Evolutionary conservation across 2,888 invertebrate genomes (phyloP).

Genomic region (Psococerastis gibbosa): DNA sequence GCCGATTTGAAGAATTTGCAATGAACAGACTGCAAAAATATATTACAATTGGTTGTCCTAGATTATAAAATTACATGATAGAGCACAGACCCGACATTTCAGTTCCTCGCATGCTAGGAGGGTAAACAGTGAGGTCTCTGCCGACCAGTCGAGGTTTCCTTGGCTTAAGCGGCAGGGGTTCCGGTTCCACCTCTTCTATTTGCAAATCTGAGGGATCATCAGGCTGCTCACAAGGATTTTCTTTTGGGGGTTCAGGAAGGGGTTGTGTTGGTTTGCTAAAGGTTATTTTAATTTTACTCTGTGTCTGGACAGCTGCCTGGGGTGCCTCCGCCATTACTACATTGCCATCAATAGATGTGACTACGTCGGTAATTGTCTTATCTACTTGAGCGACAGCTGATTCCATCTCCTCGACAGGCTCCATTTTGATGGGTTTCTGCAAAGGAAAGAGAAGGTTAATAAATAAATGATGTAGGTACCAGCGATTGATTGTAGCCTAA

Average conservation of each 20-base stretch:
- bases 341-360: constrained; percentile 59
- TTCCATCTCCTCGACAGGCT: constrained; percentile 37
- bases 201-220: constrained; percentile 28
- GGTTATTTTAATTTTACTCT: constrained; percentile 58
- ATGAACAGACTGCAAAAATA: too few relatives aligned
- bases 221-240: constrained; percentile 11
- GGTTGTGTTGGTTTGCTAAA: constrained; percentile 44
- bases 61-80: constrained; percentile 47
- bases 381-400: constrained; percentile 26
- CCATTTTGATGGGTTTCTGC: constrained; percentile 40
- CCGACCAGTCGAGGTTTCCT: constrained; percentile 44
- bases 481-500: not conserved
- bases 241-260: constrained; percentile 16
- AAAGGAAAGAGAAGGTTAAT: not conserved
- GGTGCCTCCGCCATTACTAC: constrained; percentile 40
- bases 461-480: not conserved
- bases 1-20: too few relatives aligned
- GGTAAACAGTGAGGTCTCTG: constrained; percentile 45
- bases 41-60: too few relatives aligned
- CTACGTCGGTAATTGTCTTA: constrained; percentile 34
- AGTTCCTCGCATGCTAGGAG: constrained; percentile 49
- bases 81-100: constrained; percentile 75
- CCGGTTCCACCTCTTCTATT: constrained; percentile 34
- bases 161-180: constrained; percentile 14
- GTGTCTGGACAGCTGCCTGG: constrained; percentile 24